Evolutionary conservation across 2,113 vertebrate genomes (phyloP), one percentile per base, ranked within the genome.

Genomic region (Pagrus major): DNA sequence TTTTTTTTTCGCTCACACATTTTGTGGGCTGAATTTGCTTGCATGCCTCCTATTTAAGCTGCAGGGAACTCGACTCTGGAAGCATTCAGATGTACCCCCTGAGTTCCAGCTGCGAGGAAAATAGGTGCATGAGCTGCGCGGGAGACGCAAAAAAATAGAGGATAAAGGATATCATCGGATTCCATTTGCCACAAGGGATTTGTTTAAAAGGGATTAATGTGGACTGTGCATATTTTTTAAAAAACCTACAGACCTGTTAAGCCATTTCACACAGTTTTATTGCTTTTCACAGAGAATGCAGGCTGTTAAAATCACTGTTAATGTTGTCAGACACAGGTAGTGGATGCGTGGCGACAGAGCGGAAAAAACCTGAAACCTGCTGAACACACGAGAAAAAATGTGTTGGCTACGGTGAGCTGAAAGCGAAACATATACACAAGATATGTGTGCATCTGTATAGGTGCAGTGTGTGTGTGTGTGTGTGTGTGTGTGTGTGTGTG

Each of bases 31-130:
- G 80, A 79, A 69, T 78, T 65, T 85, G 31, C 76, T 58, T 74
- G 73, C 74, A 25, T 85, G 74, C 61, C 52, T 85, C 20, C 60
- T 66, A 84, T 78, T 91, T 87, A 75, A 89, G 74, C 86, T 74
- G 74, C 27, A 18, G 88, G 81, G 79, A 88, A 60, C 71, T 58
- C 23, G 59, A 80, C 49, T 84, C 70, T 71, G 69, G 60, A 87
- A 83, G 86, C 82, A 71, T 83, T 91, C 49, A 81, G 68, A 83
- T 89, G 74, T 87, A 70, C 56, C 74, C 75, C 51, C 60, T 37
- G 71, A 67, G 51, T 65, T 87, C 84, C 80, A 87, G 79, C 87
- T 89, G 85, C 14, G 75, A 81, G 72, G 73, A 78, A 87, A 91
- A 89, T 85, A 63, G 76, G 68, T 83, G 74, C 68, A 80, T 67